Conservation (phyloP, 2,888 invertebrate genomes). For the Thymelicus sylvestris region DNA sequence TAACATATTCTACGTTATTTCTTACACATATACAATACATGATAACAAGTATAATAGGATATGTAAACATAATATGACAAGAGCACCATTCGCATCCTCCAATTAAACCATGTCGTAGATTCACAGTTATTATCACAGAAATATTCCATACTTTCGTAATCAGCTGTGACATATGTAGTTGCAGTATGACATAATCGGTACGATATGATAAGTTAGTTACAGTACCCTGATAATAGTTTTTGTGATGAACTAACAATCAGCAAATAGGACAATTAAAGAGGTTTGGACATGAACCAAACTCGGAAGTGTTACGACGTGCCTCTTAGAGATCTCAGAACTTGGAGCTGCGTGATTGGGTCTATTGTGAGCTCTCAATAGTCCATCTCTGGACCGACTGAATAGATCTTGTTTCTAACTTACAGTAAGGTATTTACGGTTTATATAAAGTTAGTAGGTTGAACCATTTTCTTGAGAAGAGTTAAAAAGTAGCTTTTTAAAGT, state of each 20-base stretch:
- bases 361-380: slow-evolving; percentile 77
- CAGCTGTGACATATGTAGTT: too few relatives aligned
- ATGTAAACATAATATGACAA: too few relatives aligned
- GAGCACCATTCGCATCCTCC: too few relatives aligned
- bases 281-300: slow-evolving; percentile 42
- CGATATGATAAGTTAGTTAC: background rate
- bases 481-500: slow-evolving; percentile 1
- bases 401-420: slow-evolving; percentile 19
- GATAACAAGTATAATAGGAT: too few relatives aligned
- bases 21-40: too few relatives aligned
- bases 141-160: too few relatives aligned
- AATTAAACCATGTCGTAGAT: too few relatives aligned
- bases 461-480: background rate
- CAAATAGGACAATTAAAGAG: slow-evolving; percentile 7
- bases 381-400: slow-evolving; percentile 64
- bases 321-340: slow-evolving; percentile 68
- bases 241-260: slow-evolving; percentile 7
- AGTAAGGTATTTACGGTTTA: slow-evolving; percentile 3
- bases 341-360: slow-evolving; percentile 74
- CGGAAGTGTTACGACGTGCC: slow-evolving; percentile 65
- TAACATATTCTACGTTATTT: too few relatives aligned
- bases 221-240: background rate
- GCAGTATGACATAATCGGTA: background rate
- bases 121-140: too few relatives aligned
- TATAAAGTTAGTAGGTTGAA: background rate